phyloP scores from a whole-genome alignment of 2,888 invertebrate species.

The Spisula solida region DNA sequence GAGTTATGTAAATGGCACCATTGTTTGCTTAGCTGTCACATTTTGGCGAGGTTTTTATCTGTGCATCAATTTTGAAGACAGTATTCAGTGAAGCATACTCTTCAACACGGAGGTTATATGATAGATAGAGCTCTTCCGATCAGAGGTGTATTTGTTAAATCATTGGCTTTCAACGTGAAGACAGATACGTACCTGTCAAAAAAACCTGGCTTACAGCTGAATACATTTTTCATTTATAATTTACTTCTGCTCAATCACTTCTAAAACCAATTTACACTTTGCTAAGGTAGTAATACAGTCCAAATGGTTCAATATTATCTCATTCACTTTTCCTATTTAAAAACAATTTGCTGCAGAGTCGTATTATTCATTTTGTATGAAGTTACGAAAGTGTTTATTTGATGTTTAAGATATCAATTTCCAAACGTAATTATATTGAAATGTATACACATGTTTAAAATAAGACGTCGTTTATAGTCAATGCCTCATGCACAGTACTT shows the following conservation, averaged over 20 bases:
- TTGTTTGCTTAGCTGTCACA: slow-evolving; percentile 34
- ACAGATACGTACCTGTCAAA: neutral
- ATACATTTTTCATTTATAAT: neutral
- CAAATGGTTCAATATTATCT: neutral
- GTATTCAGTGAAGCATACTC: slow-evolving; percentile 31
- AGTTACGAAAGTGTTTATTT: neutral
- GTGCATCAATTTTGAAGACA: slow-evolving; percentile 23
- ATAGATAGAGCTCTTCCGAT: neutral
- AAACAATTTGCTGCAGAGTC: neutral
- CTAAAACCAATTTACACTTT: too few species aligned
- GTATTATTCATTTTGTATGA: neutral
- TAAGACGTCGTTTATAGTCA: neutral
- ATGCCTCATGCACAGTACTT: neutral
- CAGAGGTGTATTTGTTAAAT: slow-evolving; percentile 10
- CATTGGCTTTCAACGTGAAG: neutral
- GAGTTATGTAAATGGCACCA: slow-evolving; percentile 35
- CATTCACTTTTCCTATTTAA: slow-evolving; percentile 5
- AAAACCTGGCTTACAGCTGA: neutral
- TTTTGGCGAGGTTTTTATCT: slow-evolving; percentile 37
- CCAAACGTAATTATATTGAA: slow-evolving; percentile 11
- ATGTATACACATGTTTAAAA: neutral
- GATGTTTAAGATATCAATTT: neutral
- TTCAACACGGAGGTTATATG: slow-evolving; percentile 7
- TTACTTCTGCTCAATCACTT: too few species aligned
- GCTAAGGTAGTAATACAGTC: too few species aligned